Percentiles rank a stretch among this genome's conserved stretches.
These are phyloP conservation scores for Drosophila barbarae DNA, from an alignment of 2,888 invertebrate species.

Conservation along the genomic window DNA sequence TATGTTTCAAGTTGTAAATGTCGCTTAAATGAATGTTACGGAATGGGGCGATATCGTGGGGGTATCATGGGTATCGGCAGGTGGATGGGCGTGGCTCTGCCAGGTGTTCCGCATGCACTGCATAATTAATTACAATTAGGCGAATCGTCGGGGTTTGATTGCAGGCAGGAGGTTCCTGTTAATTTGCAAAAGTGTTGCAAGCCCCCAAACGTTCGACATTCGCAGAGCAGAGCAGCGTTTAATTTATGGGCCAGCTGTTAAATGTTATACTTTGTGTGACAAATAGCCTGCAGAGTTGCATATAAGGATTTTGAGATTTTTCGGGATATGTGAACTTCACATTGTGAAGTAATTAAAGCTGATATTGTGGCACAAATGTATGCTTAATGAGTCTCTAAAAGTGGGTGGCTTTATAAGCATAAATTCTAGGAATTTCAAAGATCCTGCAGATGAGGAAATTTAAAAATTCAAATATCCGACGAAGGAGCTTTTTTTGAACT, in stretches of 20 bases:
- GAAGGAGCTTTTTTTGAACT: not conserved
- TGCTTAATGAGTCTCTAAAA: constrained; percentile 14
- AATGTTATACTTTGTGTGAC: constrained; percentile 64
- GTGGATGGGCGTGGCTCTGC: constrained; percentile 43
- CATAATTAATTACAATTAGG: constrained; percentile 70
- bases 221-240: constrained; percentile 39
- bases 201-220: constrained; percentile 48
- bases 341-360: constrained; percentile 51
- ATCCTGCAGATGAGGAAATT: not conserved
- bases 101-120: constrained; percentile 53
- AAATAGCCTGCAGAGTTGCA: constrained; percentile 62
- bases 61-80: not conserved
- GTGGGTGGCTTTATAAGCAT: not conserved
- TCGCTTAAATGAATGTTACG: constrained; percentile 50
- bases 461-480: not conserved
- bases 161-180: constrained; percentile 42
- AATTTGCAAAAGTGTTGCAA: constrained; percentile 67
- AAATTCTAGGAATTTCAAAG: not conserved
- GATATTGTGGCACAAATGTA: constrained; percentile 14
- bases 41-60: constrained; percentile 1
- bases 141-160: constrained; percentile 32
- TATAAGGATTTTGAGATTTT: constrained; percentile 57
- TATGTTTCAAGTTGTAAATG: constrained; percentile 57
- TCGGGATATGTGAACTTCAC: constrained; percentile 29
- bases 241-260: constrained; percentile 68